Percentiles rank a stretch among this genome's conserved stretches.
Conservation (phyloP, 1,140 invertebrate species). For the Drosophila saltans region DNA sequence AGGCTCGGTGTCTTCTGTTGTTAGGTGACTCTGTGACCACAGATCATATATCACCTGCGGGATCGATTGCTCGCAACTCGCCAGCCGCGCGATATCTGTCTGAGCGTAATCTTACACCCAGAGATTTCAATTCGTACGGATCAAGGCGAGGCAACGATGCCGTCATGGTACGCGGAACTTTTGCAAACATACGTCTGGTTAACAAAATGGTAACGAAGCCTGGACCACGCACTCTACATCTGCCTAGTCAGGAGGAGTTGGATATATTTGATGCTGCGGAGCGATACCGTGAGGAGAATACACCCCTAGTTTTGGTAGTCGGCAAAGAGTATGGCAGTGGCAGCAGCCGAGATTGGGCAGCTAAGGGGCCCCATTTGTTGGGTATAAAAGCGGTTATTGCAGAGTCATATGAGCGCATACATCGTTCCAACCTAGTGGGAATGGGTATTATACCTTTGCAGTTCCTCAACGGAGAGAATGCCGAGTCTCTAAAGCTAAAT, state of each 20-base stretch:
- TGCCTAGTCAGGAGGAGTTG: conserved; percentile 36
- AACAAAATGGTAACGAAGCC: conserved; percentile 25
- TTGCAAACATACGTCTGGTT: conserved; percentile 48
- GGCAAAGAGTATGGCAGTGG: conserved; percentile 58
- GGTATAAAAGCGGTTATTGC: conserved; percentile 52
- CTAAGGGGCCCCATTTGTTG: conserved; percentile 45
- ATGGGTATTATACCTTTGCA: conserved; percentile 51
- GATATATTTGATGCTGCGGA: conserved; percentile 49
- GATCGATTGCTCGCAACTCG: conserved; percentile 97
- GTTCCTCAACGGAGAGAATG: conserved; percentile 29
- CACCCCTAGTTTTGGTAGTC: conserved; percentile 38
- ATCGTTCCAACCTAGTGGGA: conserved; percentile 52
- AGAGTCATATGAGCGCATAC: conserved; percentile 51
- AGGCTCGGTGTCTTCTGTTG: conserved; percentile 92
- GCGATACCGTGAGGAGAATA: conserved; percentile 34
- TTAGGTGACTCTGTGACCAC: conserved; percentile 98
- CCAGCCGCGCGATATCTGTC: conserved; percentile 95
- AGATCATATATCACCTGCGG: conserved; percentile 99
- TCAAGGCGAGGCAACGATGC: conserved; percentile 97
- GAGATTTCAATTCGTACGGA: conserved; percentile 99
- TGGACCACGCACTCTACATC: conserved; percentile 24
- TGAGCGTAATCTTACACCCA: conserved; percentile 91
- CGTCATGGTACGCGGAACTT: conserved; percentile 88
- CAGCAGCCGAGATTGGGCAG: conserved; percentile 51
- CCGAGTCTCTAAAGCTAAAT: conserved; percentile 28